These are phyloP conservation scores for Brachyhypopomus gauderio DNA, from an alignment of 2,113 vertebrate genomes.

Conservation along the genomic window DNA sequence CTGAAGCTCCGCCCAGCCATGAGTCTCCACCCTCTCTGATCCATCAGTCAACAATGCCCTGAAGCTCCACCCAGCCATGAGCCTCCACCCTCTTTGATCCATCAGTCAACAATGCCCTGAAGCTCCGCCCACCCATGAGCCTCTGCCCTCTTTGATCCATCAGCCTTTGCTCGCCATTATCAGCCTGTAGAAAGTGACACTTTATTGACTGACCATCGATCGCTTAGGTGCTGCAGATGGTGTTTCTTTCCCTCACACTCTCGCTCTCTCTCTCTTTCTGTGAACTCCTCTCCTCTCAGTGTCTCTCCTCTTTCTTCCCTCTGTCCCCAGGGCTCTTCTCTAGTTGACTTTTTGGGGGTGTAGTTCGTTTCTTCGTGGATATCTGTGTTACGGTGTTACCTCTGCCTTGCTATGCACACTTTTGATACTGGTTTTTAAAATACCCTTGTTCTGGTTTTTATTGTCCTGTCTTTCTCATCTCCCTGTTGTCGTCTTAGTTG, in stretches of 20 bases:
- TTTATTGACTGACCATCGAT: constrained; percentile 59
- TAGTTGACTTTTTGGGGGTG: constrained; percentile 4
- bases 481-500: neutral
- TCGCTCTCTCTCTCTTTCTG: constrained; percentile 1
- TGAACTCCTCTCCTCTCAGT: constrained; percentile 18
- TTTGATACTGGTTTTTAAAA: neutral
- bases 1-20: constrained; percentile 23
- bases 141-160: constrained; percentile 22
- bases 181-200: constrained; percentile 60
- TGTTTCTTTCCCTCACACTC: constrained; percentile 37
- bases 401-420: neutral
- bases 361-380: neutral
- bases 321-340: neutral
- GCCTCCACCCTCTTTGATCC: no score
- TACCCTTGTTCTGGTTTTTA: neutral
- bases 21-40: constrained; percentile 1
- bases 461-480: neutral
- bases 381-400: neutral
- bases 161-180: constrained; percentile 40
- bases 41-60: constrained; percentile 41
- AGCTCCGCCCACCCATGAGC: constrained; percentile 20
- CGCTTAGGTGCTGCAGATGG: constrained; percentile 40
- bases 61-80: constrained; percentile 16
- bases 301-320: neutral
- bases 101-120: constrained; percentile 34